phyloP scores from a whole-genome alignment of 2,113 vertebrate species.

The Actenoides hombroni region DNA sequence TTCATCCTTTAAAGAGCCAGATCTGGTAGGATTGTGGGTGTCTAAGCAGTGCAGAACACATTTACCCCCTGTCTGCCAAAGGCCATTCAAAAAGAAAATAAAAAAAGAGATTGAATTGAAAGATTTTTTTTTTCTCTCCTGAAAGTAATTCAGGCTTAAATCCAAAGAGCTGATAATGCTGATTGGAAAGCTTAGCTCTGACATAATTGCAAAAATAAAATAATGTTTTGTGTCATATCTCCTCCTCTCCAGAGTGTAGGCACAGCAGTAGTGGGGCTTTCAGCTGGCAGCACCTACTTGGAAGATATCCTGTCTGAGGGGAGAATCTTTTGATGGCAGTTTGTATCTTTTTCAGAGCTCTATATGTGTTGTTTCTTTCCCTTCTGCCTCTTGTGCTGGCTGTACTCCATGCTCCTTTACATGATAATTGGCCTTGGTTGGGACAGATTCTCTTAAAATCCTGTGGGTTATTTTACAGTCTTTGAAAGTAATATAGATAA shows the following conservation, averaged over 20 bases:
- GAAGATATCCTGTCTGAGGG: background rate
- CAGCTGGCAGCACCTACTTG: background rate
- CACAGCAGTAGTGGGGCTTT: background rate
- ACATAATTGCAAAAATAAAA: background rate
- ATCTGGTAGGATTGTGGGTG: background rate
- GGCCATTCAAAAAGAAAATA: background rate
- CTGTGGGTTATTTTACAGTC: background rate
- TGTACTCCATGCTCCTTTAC: background rate
- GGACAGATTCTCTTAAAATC: background rate
- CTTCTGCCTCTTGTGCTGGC: background rate
- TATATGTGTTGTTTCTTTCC: background rate
- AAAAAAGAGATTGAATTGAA: background rate
- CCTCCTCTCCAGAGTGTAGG: background rate
- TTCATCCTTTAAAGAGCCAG: background rate
- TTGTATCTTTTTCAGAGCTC: background rate
- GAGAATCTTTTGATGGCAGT: background rate
- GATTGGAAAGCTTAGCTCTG: constrained; percentile 8
- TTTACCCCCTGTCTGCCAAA: background rate
- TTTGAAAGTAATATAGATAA: background rate
- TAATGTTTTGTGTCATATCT: background rate
- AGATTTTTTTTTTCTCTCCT: background rate
- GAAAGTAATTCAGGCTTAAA: background rate
- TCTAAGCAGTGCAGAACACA: background rate
- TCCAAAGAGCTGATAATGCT: background rate
- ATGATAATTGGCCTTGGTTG: background rate